phyloP scores from a whole-genome alignment of 1,140 invertebrate species.

The Drosophila kohkoa region DNA sequence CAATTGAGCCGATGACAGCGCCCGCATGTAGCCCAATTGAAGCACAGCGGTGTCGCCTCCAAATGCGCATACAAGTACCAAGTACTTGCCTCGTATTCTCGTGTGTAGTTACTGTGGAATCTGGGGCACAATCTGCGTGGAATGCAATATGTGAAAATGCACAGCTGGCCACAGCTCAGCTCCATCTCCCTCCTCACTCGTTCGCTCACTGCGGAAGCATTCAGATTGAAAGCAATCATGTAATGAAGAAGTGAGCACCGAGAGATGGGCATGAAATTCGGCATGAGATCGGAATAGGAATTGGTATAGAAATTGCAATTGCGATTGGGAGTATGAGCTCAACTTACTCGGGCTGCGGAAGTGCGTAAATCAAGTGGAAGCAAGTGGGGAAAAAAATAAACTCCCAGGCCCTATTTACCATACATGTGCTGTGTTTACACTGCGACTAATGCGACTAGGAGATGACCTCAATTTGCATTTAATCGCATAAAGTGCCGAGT shows the following conservation, averaged over 20 bases:
- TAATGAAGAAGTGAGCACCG: slow-evolving; percentile 41
- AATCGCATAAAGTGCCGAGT: slow-evolving; percentile 45
- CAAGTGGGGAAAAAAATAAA: slow-evolving; percentile 10
- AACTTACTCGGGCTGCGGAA: slow-evolving; percentile 54
- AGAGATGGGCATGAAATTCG: neutral
- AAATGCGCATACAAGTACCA: neutral
- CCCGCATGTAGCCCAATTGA: slow-evolving; percentile 45
- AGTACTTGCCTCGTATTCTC: neutral
- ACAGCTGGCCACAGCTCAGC: slow-evolving; percentile 24
- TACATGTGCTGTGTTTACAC: neutral
- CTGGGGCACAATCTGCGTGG: slow-evolving; percentile 56
- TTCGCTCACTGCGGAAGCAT: slow-evolving; percentile 54
- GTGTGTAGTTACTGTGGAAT: slow-evolving; percentile 34
- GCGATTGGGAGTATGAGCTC: slow-evolving; percentile 15
- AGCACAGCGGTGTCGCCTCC: slow-evolving; percentile 10
- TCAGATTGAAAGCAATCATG: slow-evolving; percentile 65
- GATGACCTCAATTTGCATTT: slow-evolving; percentile 68
- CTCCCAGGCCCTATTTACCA: neutral
- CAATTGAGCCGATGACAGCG: slow-evolving; percentile 6
- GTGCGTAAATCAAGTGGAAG: slow-evolving; percentile 75
- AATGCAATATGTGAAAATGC: slow-evolving; percentile 43
- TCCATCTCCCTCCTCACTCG: neutral
- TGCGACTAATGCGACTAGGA: slow-evolving; percentile 18
- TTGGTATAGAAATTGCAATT: neutral
- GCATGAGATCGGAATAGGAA: neutral